Base-by-base conservation (phyloP, 2,888 invertebrate species). In the Epistrophe grossulariae region DNA sequence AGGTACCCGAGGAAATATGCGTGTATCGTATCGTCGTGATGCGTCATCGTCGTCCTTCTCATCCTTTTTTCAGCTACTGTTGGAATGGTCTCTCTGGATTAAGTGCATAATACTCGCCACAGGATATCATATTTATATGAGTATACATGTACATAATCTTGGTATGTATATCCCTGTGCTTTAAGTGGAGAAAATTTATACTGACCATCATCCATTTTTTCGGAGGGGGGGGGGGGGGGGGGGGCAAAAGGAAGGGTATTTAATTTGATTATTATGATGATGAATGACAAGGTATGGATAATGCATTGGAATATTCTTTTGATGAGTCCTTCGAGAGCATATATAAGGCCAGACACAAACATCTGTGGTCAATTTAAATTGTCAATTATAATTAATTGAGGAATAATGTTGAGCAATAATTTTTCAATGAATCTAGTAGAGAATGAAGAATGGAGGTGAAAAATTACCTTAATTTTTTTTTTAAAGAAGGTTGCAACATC, bases 201-300 rank as follows among this genome's bases (percentile, higher is more conserved):
- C 59, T 35, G 50, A 79, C 59, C 62, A 79, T n/a, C 28, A 50
- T 24, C 40, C 40, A n/a, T 15, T 50, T 74, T 24, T 13, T 13
- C 5, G 19, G 64, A 35, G 31, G 17, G 45, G 48, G 17, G 19
- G 57, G 43, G 31, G 17, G 45, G 48, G 17, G 3, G 24, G 24
- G 24, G 24, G 3, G 24, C 1, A 52, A 76, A 80, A 84, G 79
- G 72, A 55, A 11, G 11, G 11, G 40, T 24, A 13, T n/a, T n/a
- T 80, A 77, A 84, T 84, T 35, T 77, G 66, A 77, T 81, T 84
- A 84, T 77, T 76, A 84, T 81, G 79, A 80, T 79, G 84, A 84
- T 84, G 77, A 84, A 84, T 80, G 84, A 77, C 60, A 81, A 84
- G 80, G 77, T 84, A 52, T n/a, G 7, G 24, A 19, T 13, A 76